Percentiles rank a stretch among this genome's conserved stretches.
Evolutionary conservation across 1,140 invertebrate genomes (phyloP).

Genomic region (Eriocheir sinensis): DNA sequence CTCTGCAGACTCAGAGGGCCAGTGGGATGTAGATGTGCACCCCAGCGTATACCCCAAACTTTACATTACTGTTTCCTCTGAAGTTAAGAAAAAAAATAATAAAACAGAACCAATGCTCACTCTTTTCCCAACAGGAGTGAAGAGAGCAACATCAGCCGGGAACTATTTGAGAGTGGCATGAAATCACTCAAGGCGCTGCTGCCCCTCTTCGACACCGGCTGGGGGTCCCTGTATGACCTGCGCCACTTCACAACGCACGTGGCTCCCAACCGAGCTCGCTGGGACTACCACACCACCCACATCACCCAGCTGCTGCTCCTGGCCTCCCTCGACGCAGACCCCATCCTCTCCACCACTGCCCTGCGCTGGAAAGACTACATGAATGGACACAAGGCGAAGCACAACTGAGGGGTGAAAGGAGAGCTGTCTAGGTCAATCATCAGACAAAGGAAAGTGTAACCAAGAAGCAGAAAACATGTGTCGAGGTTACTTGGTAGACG

Average conservation of each 20-base stretch:
- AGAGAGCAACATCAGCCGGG: conserved; percentile 81
- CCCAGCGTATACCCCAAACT: too few species aligned
- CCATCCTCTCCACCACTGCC: conserved; percentile 92
- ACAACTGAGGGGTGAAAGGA: conserved; percentile 90
- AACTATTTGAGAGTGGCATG: conserved; percentile 93
- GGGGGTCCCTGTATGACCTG: conserved; percentile 98
- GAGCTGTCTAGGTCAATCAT: too few species aligned
- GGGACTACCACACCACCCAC: conserved; percentile 99
- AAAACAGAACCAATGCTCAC: too few species aligned
- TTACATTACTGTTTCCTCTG: neutral
- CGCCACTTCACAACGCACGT: conserved; percentile 92
- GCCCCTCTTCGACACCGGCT: conserved; percentile 96
- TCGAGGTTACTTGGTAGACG: too few species aligned
- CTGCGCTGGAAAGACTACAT: conserved; percentile 98
- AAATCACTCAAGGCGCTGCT: conserved; percentile 94
- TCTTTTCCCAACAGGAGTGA: conserved; percentile 40
- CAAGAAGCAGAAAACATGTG: too few species aligned
- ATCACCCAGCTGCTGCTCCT: conserved; percentile 97
- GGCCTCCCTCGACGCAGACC: conserved; percentile 89
- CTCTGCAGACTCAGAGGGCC: too few species aligned
- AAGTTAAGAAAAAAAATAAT: too few species aligned
- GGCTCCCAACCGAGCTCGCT: conserved; percentile 94
- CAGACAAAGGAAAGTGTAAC: too few species aligned
- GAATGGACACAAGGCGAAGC: conserved; percentile 95
- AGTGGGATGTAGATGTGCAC: too few species aligned